Evolutionary conservation across 2,888 invertebrate genomes (phyloP), one percentile per base, ranked within the genome.

Genomic region (Parnassius apollo): DNA sequence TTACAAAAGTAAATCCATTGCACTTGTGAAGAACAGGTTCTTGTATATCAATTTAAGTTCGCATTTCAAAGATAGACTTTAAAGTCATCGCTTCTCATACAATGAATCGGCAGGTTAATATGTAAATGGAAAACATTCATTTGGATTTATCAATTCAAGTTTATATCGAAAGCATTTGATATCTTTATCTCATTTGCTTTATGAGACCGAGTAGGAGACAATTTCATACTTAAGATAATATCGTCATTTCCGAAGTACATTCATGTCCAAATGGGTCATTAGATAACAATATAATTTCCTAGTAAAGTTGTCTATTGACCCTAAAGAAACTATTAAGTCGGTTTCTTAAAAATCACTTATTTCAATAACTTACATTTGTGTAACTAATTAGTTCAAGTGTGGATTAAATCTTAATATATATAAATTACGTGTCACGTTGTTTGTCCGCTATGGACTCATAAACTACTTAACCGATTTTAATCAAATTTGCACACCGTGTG

Each of bases 1-100:
- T 85, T 87, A 88, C 89, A 83, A 83, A 85, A 78, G 75, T 75
- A 80, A 75, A 77, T 79, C 76, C 74, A 75, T 72, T 70, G 72
- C 80, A 81, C 82, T 81, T 82, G 78, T 76, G 78, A 69, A 72
- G 76, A 77, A 75, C 76, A 74, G 75, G 68, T 68, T 66, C 48
- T 44, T 44, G 42, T 56, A 46, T 51, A 63, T 59, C 51, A 59
- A 60, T 57, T 45, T 51, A 48, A 57, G 44, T 13, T 35, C 18
- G 13, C 54, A 44, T 61, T 64, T 53, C 45, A 60, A 57, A 57
- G 57, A 57, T 60, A 60, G 42, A 49, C 46, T 63, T 63, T 63
- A 57, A 25, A 61, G 57, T 60, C 53, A 44, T 13, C 50, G 22
- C 57, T 44, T 57, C 45, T n/a, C 42, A 25, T 60, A 60, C 57